A percentile compares a stretch with the other conserved stretches of the same genome.
Conservation (phyloP, 2,113 vertebrate genomes). For the Chrysemys picta region DNA sequence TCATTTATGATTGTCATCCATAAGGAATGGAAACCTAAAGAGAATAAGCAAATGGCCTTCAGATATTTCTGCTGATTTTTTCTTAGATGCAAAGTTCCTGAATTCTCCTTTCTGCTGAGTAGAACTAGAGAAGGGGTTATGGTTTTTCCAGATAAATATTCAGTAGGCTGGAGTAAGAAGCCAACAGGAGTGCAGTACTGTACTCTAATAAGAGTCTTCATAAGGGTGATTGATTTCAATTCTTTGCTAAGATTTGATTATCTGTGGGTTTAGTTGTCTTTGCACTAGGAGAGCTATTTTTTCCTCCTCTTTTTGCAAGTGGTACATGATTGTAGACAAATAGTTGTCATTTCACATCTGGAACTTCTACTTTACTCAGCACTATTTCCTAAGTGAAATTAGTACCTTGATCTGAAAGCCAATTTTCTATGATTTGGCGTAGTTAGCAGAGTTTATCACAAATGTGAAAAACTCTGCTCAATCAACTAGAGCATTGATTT, state of each 20-base stretch:
- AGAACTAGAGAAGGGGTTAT: constrained; percentile 44
- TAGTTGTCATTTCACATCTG: neutral
- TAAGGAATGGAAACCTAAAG: constrained; percentile 40
- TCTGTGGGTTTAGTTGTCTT: neutral
- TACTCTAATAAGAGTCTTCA: neutral
- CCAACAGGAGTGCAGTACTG: constrained; percentile 39
- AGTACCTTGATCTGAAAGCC: neutral
- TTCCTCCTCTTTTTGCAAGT: neutral
- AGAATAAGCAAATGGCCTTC: constrained; percentile 53
- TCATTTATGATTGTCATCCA: constrained; percentile 43
- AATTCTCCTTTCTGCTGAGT: constrained; percentile 15
- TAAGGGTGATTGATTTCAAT: neutral
- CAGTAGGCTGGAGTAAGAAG: constrained; percentile 11
- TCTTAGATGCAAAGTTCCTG: constrained; percentile 8
- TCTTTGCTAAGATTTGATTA: constrained; percentile 32
- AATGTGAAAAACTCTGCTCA: no score
- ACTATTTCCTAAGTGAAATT: neutral
- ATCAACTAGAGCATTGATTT: neutral
- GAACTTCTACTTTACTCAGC: neutral
- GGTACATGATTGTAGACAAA: neutral
- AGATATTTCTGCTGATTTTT: constrained; percentile 23
- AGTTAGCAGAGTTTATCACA: neutral
- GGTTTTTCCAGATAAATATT: neutral
- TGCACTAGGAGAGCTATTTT: neutral
- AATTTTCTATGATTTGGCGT: neutral